Conservation (phyloP, 2,113 vertebrate genomes). For the Chloebia gouldiae region DNA sequence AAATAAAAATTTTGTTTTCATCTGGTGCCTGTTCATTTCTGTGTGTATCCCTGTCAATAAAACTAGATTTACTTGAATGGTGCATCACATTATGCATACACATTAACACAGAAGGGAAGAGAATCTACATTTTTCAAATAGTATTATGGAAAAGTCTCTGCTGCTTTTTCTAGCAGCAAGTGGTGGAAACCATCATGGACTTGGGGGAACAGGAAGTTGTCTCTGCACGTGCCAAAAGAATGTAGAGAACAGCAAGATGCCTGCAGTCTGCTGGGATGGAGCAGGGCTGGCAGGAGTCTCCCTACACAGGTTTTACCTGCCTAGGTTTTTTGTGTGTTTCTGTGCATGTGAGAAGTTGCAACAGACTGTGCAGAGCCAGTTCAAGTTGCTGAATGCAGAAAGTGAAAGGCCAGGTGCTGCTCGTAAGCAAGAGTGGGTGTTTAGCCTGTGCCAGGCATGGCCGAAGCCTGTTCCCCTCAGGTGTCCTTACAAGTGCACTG, state of each 20-base stretch:
- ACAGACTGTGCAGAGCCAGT: background rate
- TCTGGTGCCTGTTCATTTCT: background rate
- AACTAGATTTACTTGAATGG: background rate
- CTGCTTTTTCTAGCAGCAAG: background rate
- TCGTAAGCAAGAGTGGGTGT: slow-evolving; percentile 21
- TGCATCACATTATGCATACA: background rate
- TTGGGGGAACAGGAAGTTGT: background rate
- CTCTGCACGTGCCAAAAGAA: background rate
- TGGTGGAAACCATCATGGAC: fast-evolving
- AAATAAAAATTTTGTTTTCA: background rate
- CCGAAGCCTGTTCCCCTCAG: background rate
- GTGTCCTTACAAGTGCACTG: background rate
- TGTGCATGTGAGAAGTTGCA: background rate
- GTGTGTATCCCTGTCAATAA: background rate
- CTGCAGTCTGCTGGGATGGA: background rate
- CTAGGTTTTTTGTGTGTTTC: background rate
- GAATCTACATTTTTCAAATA: slow-evolving; percentile 16
- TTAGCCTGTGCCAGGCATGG: background rate
- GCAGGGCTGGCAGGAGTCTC: background rate
- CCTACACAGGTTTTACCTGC: background rate
- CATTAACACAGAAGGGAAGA: background rate
- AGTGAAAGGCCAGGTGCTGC: slow-evolving; percentile 35
- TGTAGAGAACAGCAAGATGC: fast-evolving
- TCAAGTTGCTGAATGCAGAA: slow-evolving; percentile 8
- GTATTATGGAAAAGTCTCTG: background rate